Conservation (phyloP, 2,113 vertebrate genomes). For the Murina feae region DNA sequence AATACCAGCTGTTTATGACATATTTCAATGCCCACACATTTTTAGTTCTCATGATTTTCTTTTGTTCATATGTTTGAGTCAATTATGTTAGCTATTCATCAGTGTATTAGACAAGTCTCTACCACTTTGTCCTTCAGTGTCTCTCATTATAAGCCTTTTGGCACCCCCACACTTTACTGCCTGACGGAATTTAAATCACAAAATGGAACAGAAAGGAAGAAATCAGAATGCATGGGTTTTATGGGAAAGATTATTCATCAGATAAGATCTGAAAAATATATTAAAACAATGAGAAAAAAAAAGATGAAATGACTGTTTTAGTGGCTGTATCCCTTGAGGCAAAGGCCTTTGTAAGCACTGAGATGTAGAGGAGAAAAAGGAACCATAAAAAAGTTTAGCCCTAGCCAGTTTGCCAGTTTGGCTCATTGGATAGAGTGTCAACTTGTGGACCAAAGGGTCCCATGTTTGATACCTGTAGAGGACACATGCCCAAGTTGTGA, state of each 20-base stretch:
- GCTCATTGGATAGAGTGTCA: too few relatives aligned
- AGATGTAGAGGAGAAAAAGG: background rate
- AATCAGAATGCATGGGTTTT: background rate
- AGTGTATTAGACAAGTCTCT: constrained; percentile 69
- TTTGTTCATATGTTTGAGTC: constrained; percentile 74
- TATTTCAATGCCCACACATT: constrained; percentile 77
- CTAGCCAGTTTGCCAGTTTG: too few relatives aligned
- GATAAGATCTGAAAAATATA: constrained; percentile 23
- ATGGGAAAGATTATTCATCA: constrained; percentile 1
- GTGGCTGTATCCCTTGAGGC: background rate
- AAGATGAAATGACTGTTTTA: background rate
- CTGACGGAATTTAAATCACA: constrained; percentile 43
- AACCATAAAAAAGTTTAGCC: background rate
- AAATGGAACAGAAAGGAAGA: constrained; percentile 18
- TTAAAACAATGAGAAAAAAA: background rate
- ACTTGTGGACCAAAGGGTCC: too few relatives aligned
- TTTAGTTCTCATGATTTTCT: constrained; percentile 76
- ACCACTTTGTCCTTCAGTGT: constrained; percentile 61
- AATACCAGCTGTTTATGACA: constrained; percentile 71
- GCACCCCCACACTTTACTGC: background rate
- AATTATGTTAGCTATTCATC: constrained; percentile 72
- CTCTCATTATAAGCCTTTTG: constrained; percentile 62
- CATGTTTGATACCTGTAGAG: too few relatives aligned
- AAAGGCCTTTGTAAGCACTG: background rate
- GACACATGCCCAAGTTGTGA: too few relatives aligned